Evolutionary conservation across 1,140 invertebrate species (phyloP), one percentile per base, ranked within the genome.

Genomic region (Drosophila paulistorum): DNA sequence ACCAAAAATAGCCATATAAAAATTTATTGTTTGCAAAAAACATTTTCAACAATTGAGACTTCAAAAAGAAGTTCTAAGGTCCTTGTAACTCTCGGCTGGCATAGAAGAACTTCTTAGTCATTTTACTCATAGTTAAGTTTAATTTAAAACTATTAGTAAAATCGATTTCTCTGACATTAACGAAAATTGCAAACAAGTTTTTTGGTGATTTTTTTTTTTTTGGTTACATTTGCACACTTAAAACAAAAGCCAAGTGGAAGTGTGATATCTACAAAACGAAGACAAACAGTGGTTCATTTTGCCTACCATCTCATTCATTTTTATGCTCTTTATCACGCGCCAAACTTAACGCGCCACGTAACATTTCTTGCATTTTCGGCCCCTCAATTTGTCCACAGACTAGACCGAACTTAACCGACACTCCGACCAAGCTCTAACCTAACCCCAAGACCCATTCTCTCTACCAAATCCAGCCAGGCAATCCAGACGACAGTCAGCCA

Each of bases 251-350:
- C 11, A 7, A 41, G 23, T 35, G 23, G 14, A 26, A 39, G 20
- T n/a, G 33, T 51, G 57, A 71, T 71, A 78, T 71, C 74, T 70
- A 62, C 30, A 74, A 72, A 77, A 60, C 74, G 67, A 70, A 71
- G 54, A 71, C 71, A 82, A 78, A 78, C 70, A 68, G 57, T 55
- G 23, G 60, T 62, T 65, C 54, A 42, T 71, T 76, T 39, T 39
- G 11, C 4, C 37, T 39, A 39, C 37, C 37, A 11, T 11, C 37
- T 39, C 51, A 68, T 60, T 67, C 68, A 37, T 82, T 74, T 70
- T 68, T 62, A 37, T 51, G 74, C 74, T 82, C 74, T 83, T 83
- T 83, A 83, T 83, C 80, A 83, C 80, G 80, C 80, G 80, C 80
- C 80, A 77, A 83, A 83, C 60, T 78, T 72, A 65, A 67, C 71